Base-by-base conservation (phyloP, 2,888 invertebrate genomes). In the Eueremaeus valkanovi region DNA sequence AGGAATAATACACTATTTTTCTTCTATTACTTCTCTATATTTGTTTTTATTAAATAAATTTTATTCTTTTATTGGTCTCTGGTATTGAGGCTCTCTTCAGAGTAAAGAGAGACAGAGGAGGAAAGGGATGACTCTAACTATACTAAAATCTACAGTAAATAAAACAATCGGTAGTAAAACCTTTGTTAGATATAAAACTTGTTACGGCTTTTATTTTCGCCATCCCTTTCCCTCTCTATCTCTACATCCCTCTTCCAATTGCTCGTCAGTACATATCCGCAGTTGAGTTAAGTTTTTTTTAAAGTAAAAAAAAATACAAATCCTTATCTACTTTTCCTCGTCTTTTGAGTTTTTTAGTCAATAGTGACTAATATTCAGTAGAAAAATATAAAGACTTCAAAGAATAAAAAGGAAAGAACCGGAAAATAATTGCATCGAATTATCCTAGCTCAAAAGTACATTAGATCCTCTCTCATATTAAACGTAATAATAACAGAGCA, bases 61-160 rank as follows among this genome's bases (percentile, higher is more conserved):
- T 55, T 68, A 68, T 68, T 42, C 16, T 42, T 68, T 68, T 68
- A 40, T 40, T 68, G 68, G 21, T 45, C 51, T 16, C 51, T 27
- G 27, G 55, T 51, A 51, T 55, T 55, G 55, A 40, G 21, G 36
- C 66, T 21, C 36, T 66, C 55, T 9, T 55, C 13, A 5, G 27
- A 27, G 18, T 51, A n/a, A 51, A 21, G n/a, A 51, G 18, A 51
- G 51, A 21, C n/a, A 51, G 21, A 51, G 8, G 21, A 51, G 11
- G 11, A 8, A 11, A 36, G 36, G 5, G 36, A n/a, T n/a, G n/a
- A n/a, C n/a, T n/a, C n/a, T n/a, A n/a, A n/a, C n/a, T n/a, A n/a
- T 51, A 45, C 45, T 45, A 11, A 51, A 51, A 51, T 21, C 51
- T 51, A 27, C 27, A 55, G 24, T 55, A 55, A 55, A 55, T 55